Evolutionary conservation across 2,888 invertebrate species (phyloP).

Genomic region (Eupithecia dodoneata): DNA sequence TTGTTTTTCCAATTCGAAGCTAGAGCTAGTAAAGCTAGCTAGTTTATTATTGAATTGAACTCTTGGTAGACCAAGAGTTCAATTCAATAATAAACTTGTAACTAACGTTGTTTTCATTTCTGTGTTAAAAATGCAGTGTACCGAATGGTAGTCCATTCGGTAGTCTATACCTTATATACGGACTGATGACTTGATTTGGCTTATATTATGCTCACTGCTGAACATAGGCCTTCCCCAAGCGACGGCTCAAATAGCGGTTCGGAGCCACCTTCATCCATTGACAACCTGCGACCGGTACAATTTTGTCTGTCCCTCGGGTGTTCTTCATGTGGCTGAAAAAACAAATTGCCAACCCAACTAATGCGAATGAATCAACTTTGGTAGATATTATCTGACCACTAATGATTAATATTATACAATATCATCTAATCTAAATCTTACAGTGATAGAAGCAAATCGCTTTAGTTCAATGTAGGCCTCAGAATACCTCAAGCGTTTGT

Average conservation of each 20-base stretch:
- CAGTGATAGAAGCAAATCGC: background rate
- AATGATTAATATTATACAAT: background rate
- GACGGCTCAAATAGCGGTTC: background rate
- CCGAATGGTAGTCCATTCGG: no score
- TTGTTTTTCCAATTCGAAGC: background rate
- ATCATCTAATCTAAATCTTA: background rate
- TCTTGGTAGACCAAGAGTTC: no score
- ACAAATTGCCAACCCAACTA: background rate
- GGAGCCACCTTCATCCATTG: background rate
- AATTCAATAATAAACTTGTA: no score
- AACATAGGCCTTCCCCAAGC: background rate
- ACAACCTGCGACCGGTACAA: background rate
- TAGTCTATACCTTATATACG: no score
- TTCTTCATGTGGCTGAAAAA: background rate
- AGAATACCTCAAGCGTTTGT: background rate
- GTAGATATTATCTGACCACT: background rate
- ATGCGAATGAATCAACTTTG: background rate
- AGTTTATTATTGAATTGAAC: background rate
- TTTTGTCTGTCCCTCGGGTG: background rate
- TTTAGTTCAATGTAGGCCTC: background rate
- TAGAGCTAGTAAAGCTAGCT: background rate
- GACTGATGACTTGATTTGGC: no score
- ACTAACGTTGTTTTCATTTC: background rate
- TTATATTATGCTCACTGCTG: background rate
- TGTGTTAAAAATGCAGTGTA: background rate